Evolutionary conservation across 2,797 vertebrate genomes (phyloP), one percentile per base, ranked within the genome.

Genomic region (Sebastes iracundus): DNA sequence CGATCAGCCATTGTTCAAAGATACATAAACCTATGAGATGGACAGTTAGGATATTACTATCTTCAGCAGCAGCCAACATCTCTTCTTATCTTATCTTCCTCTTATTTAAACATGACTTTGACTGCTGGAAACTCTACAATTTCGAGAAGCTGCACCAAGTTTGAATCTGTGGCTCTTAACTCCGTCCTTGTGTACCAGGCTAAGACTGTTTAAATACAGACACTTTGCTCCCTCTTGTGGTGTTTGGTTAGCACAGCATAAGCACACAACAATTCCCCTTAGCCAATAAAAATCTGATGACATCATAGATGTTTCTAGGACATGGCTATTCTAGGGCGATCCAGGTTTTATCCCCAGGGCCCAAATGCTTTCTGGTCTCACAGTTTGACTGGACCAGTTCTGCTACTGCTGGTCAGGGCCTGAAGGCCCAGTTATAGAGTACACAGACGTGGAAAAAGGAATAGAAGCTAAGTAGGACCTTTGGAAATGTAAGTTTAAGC

Each of bases 221-320:
- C 10, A 6, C 12, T 35, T 88, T 75, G 82, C 90, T 81, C 91
- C 92, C 86, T 80, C 92, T 92, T 86, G 92, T 94, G 94, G 93
- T 71, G 12, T 16, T 25, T 8, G 13, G 3, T 20, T 16, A 33
- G 28, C 30, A 88, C 23, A 65, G 77, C 30, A 2, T 28, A 71
- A 38, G 2, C 71, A 73, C n/a, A 5, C 9, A 71, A 63, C 28
- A 70, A 11, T 42, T 72, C 5, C 5, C 10, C 49, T 76, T 10
- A 67, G 80, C 77, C 72, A 79, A 16, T 79, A 77, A 82, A 82
- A 83, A 71, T 80, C n/a, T 63, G 58, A 86, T 91, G 84, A 86
- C 91, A 87, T 93, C 86, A 80, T 78, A 23, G 61, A 66, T 82
- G 80, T 92, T 92, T 93, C 77, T 93, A 67, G 88, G 89, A 88